phyloP scores from a whole-genome alignment of 30 jellyfish, hydroid and myxozoan species.

The Cassiopea andromeda region DNA sequence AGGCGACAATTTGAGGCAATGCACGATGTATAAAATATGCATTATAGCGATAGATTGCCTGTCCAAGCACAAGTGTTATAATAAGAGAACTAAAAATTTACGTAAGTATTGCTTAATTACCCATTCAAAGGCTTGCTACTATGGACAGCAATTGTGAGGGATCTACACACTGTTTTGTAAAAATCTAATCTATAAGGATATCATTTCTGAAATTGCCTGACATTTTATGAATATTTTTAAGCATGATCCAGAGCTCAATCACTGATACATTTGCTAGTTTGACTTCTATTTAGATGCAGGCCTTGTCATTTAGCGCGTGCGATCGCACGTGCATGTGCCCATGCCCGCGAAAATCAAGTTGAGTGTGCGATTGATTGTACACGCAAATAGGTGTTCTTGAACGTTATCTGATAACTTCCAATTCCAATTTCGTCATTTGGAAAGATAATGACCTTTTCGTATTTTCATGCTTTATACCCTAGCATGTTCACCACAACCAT shows the following conservation, averaged over 20 bases:
- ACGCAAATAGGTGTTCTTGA: too few species aligned
- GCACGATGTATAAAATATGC: conserved; percentile 1
- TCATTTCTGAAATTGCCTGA: background rate
- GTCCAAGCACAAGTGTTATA: background rate
- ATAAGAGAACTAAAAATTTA: background rate
- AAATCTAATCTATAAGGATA: too few species aligned
- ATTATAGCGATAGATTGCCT: background rate
- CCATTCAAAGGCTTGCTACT: background rate
- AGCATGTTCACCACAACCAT: too few species aligned
- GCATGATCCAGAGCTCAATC: background rate
- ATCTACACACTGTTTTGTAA: background rate
- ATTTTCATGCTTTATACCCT: too few species aligned
- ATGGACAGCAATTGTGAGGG: background rate
- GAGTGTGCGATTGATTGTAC: background rate
- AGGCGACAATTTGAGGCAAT: background rate
- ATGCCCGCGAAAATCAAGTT: background rate
- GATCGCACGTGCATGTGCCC: too few species aligned
- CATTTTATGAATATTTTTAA: background rate
- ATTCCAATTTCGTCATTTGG: too few species aligned
- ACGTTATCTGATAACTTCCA: too few species aligned
- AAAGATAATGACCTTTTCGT: too few species aligned
- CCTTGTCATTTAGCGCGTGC: too few species aligned
- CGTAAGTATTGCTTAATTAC: background rate
- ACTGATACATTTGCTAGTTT: background rate
- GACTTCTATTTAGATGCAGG: background rate